Evolutionary conservation across 2,888 invertebrate genomes (phyloP), one percentile per base, ranked within the genome.

Genomic region (Sisyra nigra): DNA sequence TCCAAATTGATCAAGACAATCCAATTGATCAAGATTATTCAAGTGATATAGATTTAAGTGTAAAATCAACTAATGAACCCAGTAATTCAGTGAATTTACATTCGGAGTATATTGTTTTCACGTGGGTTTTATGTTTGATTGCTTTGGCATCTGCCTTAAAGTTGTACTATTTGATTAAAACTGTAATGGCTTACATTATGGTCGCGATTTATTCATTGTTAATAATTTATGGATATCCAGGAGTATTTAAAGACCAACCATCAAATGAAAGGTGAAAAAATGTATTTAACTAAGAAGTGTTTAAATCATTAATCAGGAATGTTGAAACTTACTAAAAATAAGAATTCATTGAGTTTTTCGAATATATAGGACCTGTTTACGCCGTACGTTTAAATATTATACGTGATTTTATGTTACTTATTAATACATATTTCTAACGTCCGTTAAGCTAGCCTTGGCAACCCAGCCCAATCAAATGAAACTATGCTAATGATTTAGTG

Each of bases 101-200:
- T 51, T 81, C 84, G 0, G 88, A 94, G 61, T 93, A 93, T 56
- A 78, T 91, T 10, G 87, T 93, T 3, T 92, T 91, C 63, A 88
- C 91, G 3, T 92, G 93, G 85, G 82, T 94, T 42, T 66, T 97
- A 13, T 87, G 92, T 53, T 72, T 96, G 55, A 82, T 96, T 33
- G 87, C 91, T 0, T 66, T 91, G 46, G 91, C 94, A 0, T 87
- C 94, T 0, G 92, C 93, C 24, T 68, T 96, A 24, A 92, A 91
- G 59, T 66, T 93, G 13, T 88, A 89, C 57, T 91, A 88, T 56
- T 61, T 91, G 48, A 78, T 88, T 42, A 92, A 92, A 60, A 82
- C 86, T 0, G 69, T 77, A 11, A 67, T 91, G 52, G 85, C 89
- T 0, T 62, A 81, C 6, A 59, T 75, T 10, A 84, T 89, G 70